A percentile compares a stretch with the other conserved stretches of the same genome.
phyloP scores from a whole-genome alignment of 2,113 vertebrate species.

The Pontoporia blainvillei region DNA sequence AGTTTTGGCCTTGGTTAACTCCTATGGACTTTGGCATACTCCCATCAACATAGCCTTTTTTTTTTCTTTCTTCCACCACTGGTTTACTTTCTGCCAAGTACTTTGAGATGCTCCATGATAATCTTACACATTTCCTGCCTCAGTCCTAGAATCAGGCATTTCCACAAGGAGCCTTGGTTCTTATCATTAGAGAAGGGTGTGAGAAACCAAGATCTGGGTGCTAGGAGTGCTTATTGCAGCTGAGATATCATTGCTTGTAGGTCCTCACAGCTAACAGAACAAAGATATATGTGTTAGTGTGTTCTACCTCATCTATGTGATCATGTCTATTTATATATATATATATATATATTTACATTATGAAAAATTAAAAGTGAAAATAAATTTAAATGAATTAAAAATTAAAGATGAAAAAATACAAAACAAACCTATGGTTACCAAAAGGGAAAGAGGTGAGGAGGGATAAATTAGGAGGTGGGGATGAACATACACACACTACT shows the following conservation, averaged over 20 bases:
- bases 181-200: background rate
- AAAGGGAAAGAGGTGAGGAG: background rate
- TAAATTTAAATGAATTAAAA: background rate
- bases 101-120: background rate
- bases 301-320: background rate
- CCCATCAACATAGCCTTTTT: rapidly evolving
- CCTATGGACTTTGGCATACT: background rate
- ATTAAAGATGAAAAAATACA: background rate
- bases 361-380: background rate
- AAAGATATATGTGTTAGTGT: background rate
- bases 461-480: background rate
- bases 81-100: background rate
- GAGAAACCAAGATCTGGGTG: background rate
- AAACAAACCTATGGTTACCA: background rate
- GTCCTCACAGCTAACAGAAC: background rate
- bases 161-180: background rate
- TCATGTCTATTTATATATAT: background rate
- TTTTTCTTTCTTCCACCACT: rapidly evolving
- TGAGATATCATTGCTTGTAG: background rate
- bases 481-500: background rate
- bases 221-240: background rate
- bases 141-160: background rate
- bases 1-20: background rate
- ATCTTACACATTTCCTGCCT: background rate
- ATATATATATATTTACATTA: background rate